Percentiles rank a stretch among this genome's conserved stretches.
Evolutionary conservation across 2,113 vertebrate species (phyloP).

Genomic region (Fulmarus glacialis): DNA sequence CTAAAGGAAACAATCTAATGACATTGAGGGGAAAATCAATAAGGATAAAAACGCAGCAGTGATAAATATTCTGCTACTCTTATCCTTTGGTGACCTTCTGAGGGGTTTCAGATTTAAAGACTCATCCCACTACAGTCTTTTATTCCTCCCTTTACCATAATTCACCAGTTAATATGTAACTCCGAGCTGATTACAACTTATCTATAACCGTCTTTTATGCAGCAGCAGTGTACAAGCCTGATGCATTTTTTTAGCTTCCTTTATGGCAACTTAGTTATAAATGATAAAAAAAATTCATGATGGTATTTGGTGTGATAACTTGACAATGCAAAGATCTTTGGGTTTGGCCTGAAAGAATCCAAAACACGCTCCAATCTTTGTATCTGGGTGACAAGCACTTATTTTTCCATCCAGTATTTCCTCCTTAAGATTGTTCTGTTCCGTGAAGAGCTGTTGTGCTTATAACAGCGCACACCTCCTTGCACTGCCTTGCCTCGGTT

Average conservation of each 20-base stretch:
- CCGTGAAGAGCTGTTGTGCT: conserved; percentile 40
- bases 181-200: conserved; percentile 60
- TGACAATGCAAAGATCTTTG: conserved; percentile 29
- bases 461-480: not conserved
- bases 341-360: conserved; percentile 62
- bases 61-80: conserved; percentile 59
- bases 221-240: not conserved
- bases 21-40: conserved; percentile 44
- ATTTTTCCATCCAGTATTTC: conserved; percentile 61
- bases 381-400: conserved; percentile 50
- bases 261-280: not conserved
- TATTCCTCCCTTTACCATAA: conserved; percentile 40
- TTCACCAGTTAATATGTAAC: conserved; percentile 70
- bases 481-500: conserved; percentile 34
- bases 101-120: conserved; percentile 51
- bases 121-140: conserved; percentile 49
- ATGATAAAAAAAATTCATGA: conserved; percentile 23
- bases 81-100: conserved; percentile 61
- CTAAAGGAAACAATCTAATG: conserved; percentile 58
- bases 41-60: conserved; percentile 55
- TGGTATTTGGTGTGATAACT: conserved; percentile 40
- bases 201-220: conserved; percentile 55
- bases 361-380: conserved; percentile 56
- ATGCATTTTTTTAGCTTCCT: not conserved
- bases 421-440: conserved; percentile 59